A percentile compares a stretch with the other conserved stretches of the same genome.
phyloP scores from a whole-genome alignment of 2,797 vertebrate genomes.

The Helarctos malayanus region DNA sequence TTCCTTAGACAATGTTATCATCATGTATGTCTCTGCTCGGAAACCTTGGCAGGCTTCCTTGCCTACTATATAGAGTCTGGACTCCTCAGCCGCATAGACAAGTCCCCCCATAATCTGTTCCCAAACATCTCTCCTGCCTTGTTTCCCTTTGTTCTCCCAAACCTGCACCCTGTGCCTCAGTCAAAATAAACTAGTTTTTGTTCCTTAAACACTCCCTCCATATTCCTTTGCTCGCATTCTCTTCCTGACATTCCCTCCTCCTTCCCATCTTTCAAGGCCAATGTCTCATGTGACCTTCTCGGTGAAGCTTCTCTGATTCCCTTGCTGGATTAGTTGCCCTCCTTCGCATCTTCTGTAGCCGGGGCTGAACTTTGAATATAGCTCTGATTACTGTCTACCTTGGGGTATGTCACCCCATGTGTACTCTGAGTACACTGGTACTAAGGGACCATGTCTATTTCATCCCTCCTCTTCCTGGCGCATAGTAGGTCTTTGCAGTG shows the following conservation, averaged over 20 bases:
- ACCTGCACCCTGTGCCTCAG: neutral
- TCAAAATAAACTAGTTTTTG: conserved; percentile 42
- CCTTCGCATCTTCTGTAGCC: neutral
- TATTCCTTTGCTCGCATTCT: neutral
- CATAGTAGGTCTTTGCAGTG: conserved; percentile 64
- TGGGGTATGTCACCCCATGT: neutral
- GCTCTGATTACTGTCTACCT: neutral
- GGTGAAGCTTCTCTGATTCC: conserved; percentile 17
- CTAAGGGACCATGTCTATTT: neutral
- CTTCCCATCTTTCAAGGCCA: conserved; percentile 41
- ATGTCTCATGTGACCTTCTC: neutral
- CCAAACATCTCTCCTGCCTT: neutral
- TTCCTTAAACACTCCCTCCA: neutral
- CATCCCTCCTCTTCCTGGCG: conserved; percentile 4
- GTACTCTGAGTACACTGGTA: neutral
- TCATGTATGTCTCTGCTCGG: conserved; percentile 13
- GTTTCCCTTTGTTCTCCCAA: conserved; percentile 56
- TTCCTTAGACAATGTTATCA: neutral
- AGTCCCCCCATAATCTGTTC: neutral
- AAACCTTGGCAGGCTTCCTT: neutral
- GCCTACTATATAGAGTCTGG: neutral
- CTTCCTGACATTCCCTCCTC: neutral
- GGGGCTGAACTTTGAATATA: neutral
- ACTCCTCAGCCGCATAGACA: neutral
- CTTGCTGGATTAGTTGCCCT: neutral